These are phyloP conservation scores for Anodontia alba DNA, from an alignment of 2,888 invertebrate species.

Conservation along the genomic window DNA sequence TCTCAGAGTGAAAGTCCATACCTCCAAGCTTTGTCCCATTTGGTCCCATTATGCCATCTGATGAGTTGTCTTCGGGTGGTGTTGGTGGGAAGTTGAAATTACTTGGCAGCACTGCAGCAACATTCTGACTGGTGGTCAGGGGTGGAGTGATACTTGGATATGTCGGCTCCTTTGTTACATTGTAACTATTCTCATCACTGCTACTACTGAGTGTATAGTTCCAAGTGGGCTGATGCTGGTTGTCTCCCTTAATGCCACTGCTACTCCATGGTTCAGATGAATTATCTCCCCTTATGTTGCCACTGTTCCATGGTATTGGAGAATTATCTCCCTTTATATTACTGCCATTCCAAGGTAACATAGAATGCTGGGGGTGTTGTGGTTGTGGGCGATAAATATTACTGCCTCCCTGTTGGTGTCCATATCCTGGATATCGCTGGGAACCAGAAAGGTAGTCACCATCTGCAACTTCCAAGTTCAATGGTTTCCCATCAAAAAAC, in stretches of 20 bases:
- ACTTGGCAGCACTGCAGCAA: background rate
- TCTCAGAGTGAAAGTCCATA: background rate
- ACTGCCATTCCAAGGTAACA: background rate
- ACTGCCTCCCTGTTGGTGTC: conserved; percentile 25
- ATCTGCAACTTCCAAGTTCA: background rate
- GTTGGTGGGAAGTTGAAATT: conserved; percentile 50
- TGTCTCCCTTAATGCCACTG: background rate
- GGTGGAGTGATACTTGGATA: conserved; percentile 10
- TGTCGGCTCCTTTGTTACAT: background rate
- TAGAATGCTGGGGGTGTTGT: background rate
- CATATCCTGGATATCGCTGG: conserved; percentile 14
- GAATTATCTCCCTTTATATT: background rate
- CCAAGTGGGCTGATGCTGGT: background rate
- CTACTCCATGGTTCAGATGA: background rate
- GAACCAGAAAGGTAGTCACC: background rate
- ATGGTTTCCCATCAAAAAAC: conserved; percentile 80
- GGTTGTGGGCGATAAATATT: conserved; percentile 20
- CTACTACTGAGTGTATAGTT: background rate
- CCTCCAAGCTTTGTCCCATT: background rate
- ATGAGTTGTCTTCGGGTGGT: conserved; percentile 53
- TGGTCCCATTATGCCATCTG: background rate
- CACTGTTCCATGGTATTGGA: background rate
- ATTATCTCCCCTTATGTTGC: background rate
- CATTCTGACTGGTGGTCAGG: background rate
- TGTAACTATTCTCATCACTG: background rate